phyloP scores from a whole-genome alignment of 2,888 invertebrate species.

The Euproctis similis region DNA sequence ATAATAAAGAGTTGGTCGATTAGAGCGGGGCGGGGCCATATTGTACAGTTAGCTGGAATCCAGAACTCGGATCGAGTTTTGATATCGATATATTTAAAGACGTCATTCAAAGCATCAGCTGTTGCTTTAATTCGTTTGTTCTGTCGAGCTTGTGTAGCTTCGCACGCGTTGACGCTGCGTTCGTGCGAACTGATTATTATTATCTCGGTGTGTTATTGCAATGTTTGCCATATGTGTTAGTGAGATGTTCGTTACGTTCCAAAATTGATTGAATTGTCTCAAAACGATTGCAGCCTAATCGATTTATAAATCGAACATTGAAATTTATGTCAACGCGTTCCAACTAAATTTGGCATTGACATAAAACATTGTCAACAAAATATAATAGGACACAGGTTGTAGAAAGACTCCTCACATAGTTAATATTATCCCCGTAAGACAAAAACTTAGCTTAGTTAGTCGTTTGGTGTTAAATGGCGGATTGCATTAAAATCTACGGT shows the following conservation, averaged over 20 bases:
- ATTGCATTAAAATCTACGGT: no score
- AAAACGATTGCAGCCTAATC: constrained; percentile 37
- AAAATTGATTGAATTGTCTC: constrained; percentile 48
- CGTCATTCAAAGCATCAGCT: constrained; percentile 17
- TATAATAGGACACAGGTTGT: no score
- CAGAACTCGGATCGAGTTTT: constrained; percentile 27
- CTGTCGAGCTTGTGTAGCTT: constrained; percentile 24
- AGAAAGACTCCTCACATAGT: no score
- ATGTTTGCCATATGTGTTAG: constrained; percentile 70
- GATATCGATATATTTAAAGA: neutral
- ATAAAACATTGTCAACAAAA: no score
- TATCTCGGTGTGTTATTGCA: constrained; percentile 41
- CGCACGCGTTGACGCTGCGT: constrained; percentile 30
- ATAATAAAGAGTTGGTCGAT: constrained; percentile 24
- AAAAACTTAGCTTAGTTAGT: no score
- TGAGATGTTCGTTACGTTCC: constrained; percentile 65
- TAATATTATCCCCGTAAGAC: no score
- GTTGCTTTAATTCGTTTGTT: constrained; percentile 36
- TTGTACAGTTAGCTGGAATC: constrained; percentile 46
- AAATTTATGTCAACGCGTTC: no score
- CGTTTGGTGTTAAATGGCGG: no score
- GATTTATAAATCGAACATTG: no score
- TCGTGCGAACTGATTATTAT: constrained; percentile 26
- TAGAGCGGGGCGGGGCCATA: constrained; percentile 15
- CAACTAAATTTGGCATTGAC: no score